A percentile compares a stretch with the other conserved stretches of the same genome.
Conservation (phyloP, 2,888 invertebrate species). For the Acrocera orbiculus region DNA sequence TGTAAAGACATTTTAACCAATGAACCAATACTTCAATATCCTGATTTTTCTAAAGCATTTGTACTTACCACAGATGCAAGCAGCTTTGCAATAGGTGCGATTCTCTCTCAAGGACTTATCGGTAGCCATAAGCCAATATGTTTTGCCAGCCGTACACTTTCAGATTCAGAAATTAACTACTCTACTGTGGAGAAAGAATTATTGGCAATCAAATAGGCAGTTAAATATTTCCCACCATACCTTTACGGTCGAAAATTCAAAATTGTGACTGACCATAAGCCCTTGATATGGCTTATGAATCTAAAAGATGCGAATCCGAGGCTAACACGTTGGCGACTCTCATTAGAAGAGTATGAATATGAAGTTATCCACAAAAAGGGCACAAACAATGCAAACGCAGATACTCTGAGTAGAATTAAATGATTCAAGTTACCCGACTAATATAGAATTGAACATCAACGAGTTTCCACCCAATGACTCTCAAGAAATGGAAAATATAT, state of each 20-base stretch:
- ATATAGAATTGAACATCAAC: no score
- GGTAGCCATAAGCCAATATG: constrained; percentile 16
- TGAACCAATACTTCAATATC: constrained; percentile 21
- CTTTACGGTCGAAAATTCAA: constrained; percentile 19
- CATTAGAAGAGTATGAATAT: no score
- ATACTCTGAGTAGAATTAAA: no score
- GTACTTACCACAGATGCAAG: constrained; percentile 18
- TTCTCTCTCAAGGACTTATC: constrained; percentile 17
- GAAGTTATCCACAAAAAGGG: no score
- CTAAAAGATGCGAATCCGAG: no score
- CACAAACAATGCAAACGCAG: no score
- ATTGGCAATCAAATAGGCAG: constrained; percentile 17
- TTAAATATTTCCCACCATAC: constrained; percentile 21
- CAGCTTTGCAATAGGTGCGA: constrained; percentile 15
- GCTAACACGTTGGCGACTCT: no score
- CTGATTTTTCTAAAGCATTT: constrained; percentile 19
- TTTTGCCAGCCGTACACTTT: constrained; percentile 16
- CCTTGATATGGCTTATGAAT: constrained; percentile 18
- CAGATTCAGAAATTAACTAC: constrained; percentile 13
- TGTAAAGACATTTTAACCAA: no score
- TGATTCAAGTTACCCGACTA: no score
- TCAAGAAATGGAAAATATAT: no score
- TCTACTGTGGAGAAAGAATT: constrained; percentile 20
- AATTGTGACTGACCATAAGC: no score
- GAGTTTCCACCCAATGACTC: no score